Evolutionary conservation across 2,888 invertebrate species (phyloP), one percentile per base, ranked within the genome.

Genomic region (Omphaloscelis lunosa): DNA sequence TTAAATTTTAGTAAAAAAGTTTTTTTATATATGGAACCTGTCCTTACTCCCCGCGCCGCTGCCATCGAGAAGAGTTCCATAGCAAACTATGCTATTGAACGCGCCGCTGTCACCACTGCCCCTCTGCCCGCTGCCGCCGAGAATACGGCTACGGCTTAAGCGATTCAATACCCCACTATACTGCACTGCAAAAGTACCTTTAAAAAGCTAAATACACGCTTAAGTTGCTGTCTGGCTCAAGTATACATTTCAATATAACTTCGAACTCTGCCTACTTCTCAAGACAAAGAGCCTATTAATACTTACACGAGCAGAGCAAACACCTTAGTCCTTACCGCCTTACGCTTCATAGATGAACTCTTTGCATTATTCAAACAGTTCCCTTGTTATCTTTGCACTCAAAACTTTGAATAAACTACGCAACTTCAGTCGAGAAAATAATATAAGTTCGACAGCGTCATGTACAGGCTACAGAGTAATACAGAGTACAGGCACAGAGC

Each of bases 351-450:
- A 88, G 83, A 89, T 89, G 84, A 91, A 91, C 89, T 90, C 91
- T 91, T 89, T 92, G 90, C 92, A 93, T 93, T 92, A 96, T 96
- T 95, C 95, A 95, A 92, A 93, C 93, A 86, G 65, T 86, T 86
- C 88, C 84, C 90, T 90, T 93, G 93, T 95, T 95, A 95, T 95
- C 93, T 94, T 94, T 93, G 93, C 93, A 94, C 94, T 95, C 93
- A 92, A 94, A 95, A 95, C 95, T 95, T 95, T 89, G 90, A 89
- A 92, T 93, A 93, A 95, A 93, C 93, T 90, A 91, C 92, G 92
- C 91, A 89, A 93, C 89, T 92, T 92, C 89, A 89, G 89, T 90
- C 87, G 89, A 87, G 93, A 93, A 94, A 95, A 95, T 95, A 93
- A 93, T 93, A 93, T 93, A 94, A 93, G 91, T 94, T 94, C 87